Evolutionary conservation across 2,888 invertebrate species (phyloP).

Genomic region (Periphyllus acericola): DNA sequence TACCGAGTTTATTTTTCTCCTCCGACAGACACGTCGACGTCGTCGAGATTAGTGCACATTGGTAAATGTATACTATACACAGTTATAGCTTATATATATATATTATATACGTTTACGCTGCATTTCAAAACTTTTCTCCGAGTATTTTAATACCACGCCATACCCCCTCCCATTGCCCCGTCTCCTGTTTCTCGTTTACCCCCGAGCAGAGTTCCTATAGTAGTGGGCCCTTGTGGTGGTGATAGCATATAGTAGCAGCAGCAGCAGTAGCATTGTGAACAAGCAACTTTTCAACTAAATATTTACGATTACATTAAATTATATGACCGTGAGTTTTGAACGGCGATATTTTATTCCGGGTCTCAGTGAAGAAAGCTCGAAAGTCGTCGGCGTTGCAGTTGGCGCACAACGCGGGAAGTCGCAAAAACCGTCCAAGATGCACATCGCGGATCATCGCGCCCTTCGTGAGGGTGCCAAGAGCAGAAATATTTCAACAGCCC

Average conservation of each 20-base stretch:
- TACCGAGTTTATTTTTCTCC: neutral
- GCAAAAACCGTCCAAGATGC: no score
- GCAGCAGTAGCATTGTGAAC: neutral
- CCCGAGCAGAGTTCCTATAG: no score
- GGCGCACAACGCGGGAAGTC: no score
- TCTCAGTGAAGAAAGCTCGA: no score
- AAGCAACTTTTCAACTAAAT: conserved; percentile 26
- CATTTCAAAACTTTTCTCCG: conserved; percentile 9
- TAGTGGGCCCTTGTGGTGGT: neutral
- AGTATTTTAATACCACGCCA: neutral
- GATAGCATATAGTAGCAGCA: neutral
- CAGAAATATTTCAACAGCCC: no score
- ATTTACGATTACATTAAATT: conserved; percentile 25
- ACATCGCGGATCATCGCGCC: no score
- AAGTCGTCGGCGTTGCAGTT: no score
- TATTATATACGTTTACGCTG: neutral
- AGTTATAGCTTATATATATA: no score
- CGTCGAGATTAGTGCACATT: neutral
- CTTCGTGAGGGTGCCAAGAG: no score
- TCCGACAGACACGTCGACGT: neutral
- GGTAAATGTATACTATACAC: neutral
- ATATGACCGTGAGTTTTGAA: neutral
- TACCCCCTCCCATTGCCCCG: no score
- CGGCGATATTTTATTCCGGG: neutral
- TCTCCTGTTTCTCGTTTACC: no score